These are phyloP conservation scores for Catocala nupta DNA, from an alignment of 2,888 invertebrate species.

Conservation along the genomic window DNA sequence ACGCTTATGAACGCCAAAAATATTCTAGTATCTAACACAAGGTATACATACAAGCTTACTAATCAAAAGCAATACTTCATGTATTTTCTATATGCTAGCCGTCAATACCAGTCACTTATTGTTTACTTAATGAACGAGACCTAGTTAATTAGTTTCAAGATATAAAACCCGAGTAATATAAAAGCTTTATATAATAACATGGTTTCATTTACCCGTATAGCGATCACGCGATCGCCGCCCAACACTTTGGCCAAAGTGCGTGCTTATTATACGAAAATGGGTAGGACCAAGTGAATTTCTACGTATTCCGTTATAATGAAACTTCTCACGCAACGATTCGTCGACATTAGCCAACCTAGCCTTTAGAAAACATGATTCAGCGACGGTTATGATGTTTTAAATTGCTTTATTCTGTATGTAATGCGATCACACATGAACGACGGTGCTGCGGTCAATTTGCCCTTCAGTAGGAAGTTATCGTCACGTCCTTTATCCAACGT, in stretches of 20 bases:
- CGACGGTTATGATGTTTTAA: constrained; percentile 30
- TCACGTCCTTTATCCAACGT: not conserved
- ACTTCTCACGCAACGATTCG: constrained; percentile 67
- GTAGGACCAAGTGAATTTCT: constrained; percentile 71
- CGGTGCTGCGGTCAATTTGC: constrained; percentile 12
- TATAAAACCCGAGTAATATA: constrained; percentile 47
- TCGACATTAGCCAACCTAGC: constrained; percentile 44
- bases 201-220: constrained; percentile 56
- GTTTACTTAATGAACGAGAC: constrained; percentile 35
- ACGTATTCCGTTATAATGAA: constrained; percentile 74
- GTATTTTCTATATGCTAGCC: too few relatives aligned
- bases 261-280: constrained; percentile 67
- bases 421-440: constrained; percentile 15
- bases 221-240: constrained; percentile 61
- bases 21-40: too few relatives aligned
- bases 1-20: too few relatives aligned
- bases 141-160: constrained; percentile 46
- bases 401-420: constrained; percentile 45
- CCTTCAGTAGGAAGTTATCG: not conserved
- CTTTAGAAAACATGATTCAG: constrained; percentile 24
- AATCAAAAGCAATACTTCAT: too few relatives aligned
- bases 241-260: constrained; percentile 66
- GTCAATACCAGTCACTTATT: constrained; percentile 17
- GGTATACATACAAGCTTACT: too few relatives aligned
- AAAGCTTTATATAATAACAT: constrained; percentile 56